Conservation (phyloP, 2,888 invertebrate genomes). For the Andricus curvator region DNA sequence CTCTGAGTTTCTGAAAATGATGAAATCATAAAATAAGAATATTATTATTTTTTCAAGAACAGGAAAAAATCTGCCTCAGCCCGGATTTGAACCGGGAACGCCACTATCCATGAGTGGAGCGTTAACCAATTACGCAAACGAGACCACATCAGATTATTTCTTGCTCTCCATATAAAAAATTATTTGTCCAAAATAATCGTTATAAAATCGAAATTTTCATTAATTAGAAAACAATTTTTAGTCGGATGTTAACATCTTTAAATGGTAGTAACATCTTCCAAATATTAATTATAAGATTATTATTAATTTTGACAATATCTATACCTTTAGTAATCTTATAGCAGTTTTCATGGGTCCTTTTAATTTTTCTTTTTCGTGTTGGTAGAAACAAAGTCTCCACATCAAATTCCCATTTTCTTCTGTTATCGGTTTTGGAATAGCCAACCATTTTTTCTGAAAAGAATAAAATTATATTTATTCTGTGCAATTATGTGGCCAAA, state of each 20-base stretch:
- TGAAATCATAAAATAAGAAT: background rate
- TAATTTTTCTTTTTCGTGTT: conserved; percentile 79
- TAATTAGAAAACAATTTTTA: too few relatives aligned
- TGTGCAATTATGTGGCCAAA: too few relatives aligned
- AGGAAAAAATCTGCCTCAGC: too few relatives aligned
- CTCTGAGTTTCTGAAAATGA: conserved; percentile 79
- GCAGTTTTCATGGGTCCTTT: conserved; percentile 69
- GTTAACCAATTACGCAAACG: too few relatives aligned
- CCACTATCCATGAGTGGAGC: too few relatives aligned
- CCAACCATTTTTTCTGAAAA: conserved; percentile 74
- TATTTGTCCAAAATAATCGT: too few relatives aligned
- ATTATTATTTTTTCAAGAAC: background rate
- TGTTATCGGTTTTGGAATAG: conserved; percentile 78
- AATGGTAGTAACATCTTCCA: too few relatives aligned
- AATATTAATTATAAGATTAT: background rate
- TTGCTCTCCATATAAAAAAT: too few relatives aligned
- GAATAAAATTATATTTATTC: background rate
- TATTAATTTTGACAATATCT: background rate
- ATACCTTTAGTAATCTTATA: conserved; percentile 67
- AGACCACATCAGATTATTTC: too few relatives aligned
- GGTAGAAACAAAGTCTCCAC: conserved; percentile 82
- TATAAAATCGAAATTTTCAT: too few relatives aligned
- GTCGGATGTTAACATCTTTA: too few relatives aligned
- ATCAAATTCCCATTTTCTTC: conserved; percentile 67
- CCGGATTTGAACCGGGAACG: too few relatives aligned